Evolutionary conservation across 2,888 invertebrate genomes (phyloP).

Genomic region (Lochmaea crataegi): DNA sequence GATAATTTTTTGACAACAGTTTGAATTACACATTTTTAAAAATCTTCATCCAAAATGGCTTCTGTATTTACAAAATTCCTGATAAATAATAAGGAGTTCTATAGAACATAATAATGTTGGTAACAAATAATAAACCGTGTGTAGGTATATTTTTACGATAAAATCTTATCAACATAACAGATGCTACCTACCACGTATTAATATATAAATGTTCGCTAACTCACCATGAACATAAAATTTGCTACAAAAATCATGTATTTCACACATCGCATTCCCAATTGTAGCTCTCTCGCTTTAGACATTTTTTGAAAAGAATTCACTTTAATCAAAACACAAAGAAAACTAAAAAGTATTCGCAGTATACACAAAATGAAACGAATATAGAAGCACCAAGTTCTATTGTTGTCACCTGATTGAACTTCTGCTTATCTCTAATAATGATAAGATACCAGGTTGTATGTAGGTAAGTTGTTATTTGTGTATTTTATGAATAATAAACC

Average conservation of each 20-base stretch:
- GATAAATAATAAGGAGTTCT: no score
- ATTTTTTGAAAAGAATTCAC: conserved; percentile 52
- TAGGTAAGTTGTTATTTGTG: conserved; percentile 1
- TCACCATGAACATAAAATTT: conserved; percentile 75
- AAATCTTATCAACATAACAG: not conserved
- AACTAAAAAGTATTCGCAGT: not conserved
- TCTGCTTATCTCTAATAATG: conserved; percentile 17
- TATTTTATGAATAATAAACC: not conserved
- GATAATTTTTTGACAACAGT: no score
- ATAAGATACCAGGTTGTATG: conserved; percentile 22
- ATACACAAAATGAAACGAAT: not conserved
- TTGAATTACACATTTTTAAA: no score
- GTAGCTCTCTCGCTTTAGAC: conserved; percentile 67
- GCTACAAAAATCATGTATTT: conserved; percentile 76
- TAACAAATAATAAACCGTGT: not conserved
- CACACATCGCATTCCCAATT: conserved; percentile 73
- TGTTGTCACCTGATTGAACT: conserved; percentile 25
- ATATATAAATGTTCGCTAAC: conserved; percentile 52
- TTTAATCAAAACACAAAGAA: not conserved
- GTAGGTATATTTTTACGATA: not conserved
- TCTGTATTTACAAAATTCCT: no score
- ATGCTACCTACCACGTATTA: not conserved
- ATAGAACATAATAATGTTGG: not conserved
- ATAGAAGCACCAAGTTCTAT: conserved; percentile 4
- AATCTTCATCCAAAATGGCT: no score